Conservation (phyloP, 2,113 vertebrate species). For the Phoenicopterus ruber region DNA sequence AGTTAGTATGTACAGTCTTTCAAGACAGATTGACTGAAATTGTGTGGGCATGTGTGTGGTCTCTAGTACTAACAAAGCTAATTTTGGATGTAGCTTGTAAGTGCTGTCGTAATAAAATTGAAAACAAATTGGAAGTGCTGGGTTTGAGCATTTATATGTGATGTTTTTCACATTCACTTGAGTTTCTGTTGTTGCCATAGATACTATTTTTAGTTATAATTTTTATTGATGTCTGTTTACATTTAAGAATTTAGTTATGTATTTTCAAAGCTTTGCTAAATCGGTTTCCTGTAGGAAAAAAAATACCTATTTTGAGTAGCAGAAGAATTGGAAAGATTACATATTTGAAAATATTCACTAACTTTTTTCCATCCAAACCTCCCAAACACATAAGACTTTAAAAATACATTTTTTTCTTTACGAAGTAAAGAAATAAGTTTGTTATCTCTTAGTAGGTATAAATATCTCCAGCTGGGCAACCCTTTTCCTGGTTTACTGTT, state of each 20-base stretch:
- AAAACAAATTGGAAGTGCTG: background rate
- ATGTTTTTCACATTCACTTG: background rate
- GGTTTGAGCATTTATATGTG: background rate
- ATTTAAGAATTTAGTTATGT: background rate
- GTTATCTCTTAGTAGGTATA: background rate
- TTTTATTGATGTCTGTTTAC: background rate
- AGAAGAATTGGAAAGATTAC: background rate
- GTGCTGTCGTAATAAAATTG: background rate
- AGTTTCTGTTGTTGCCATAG: background rate
- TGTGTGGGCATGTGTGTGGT: background rate
- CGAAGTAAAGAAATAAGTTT: background rate
- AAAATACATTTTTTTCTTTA: background rate
- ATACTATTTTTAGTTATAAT: background rate
- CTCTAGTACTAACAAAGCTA: background rate
- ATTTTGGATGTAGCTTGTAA: background rate
- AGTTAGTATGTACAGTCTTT: background rate
- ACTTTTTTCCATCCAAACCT: background rate
- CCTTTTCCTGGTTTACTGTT: background rate
- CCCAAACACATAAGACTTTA: background rate
- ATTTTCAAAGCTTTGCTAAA: background rate
- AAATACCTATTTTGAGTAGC: background rate
- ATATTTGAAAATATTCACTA: background rate
- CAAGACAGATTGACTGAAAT: background rate
- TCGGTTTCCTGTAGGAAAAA: background rate
- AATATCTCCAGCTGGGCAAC: background rate